Conservation (phyloP, 2,113 vertebrate species). For the Ammodytes dubius region DNA sequence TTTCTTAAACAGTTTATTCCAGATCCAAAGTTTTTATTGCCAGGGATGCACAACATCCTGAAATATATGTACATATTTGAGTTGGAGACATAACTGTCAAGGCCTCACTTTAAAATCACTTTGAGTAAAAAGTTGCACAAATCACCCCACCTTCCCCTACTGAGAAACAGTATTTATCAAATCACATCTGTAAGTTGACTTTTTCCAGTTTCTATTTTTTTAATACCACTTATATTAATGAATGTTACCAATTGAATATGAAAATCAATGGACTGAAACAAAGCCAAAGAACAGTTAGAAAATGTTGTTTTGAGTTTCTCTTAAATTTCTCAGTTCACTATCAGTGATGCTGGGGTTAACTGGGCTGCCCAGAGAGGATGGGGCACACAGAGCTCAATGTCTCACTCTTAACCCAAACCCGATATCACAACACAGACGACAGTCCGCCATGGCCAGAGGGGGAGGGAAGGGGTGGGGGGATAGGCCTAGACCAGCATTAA, state of each 20-base stretch:
- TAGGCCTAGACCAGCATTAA: constrained; percentile 64
- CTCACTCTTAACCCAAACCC: constrained; percentile 20
- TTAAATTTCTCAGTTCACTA: constrained; percentile 1
- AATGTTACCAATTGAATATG: not conserved
- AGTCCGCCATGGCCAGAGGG: constrained; percentile 18
- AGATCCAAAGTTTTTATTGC: too few relatives aligned
- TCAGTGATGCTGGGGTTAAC: constrained; percentile 1
- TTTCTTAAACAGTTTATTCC: too few relatives aligned
- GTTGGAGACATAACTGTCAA: too few relatives aligned
- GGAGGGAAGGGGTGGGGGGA: constrained; percentile 14
- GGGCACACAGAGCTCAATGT: not conserved
- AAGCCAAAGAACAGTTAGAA: not conserved
- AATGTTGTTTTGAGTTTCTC: not conserved
- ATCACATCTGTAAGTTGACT: not conserved
- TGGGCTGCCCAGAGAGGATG: constrained; percentile 9
- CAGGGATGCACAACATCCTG: too few relatives aligned
- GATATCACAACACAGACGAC: constrained; percentile 57
- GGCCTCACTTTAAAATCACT: too few relatives aligned
- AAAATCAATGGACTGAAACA: not conserved
- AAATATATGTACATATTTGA: too few relatives aligned
- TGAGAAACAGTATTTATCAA: not conserved
- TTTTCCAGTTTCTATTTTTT: not conserved
- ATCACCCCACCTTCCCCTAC: too few relatives aligned
- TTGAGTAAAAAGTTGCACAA: too few relatives aligned
- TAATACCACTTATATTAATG: not conserved